phyloP scores from a whole-genome alignment of 2,888 invertebrate species.

The Dendrolimus pini region DNA sequence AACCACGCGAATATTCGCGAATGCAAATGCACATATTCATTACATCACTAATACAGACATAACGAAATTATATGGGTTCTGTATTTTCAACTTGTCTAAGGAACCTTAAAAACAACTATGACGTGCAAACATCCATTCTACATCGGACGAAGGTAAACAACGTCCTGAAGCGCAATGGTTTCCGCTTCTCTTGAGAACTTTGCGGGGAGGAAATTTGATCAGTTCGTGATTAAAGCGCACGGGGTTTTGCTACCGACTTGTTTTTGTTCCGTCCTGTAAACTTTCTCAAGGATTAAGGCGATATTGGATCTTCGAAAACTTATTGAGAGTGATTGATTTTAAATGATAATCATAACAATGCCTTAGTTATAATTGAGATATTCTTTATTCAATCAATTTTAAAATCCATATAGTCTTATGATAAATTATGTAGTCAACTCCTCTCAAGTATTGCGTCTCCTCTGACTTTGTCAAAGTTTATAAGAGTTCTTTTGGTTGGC shows the following conservation, averaged over 20 bases:
- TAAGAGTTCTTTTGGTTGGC: too few species aligned
- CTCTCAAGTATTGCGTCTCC: too few species aligned
- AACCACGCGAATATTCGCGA: too few species aligned
- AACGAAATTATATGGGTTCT: too few species aligned
- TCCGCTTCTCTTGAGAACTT: constrained; percentile 5
- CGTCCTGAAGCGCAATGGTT: constrained; percentile 3
- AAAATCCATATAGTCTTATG: too few species aligned
- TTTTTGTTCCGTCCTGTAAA: constrained; percentile 2
- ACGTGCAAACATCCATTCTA: neutral
- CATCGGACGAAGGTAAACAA: constrained; percentile 3
- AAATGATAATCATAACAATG: neutral
- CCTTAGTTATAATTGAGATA: neutral
- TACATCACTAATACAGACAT: too few species aligned
- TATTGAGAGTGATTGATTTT: neutral
- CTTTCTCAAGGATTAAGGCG: neutral
- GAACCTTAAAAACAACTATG: too few species aligned
- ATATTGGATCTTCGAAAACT: neutral
- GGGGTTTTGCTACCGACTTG: constrained; percentile 8
- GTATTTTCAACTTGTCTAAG: too few species aligned
- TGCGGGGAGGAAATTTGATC: constrained; percentile 12
- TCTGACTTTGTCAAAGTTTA: too few species aligned
- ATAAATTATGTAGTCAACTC: too few species aligned
- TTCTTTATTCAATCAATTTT: too few species aligned
- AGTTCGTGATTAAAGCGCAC: constrained; percentile 12
- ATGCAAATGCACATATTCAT: too few species aligned